These are phyloP conservation scores for Encarsia formosa DNA, from an alignment of 2,888 invertebrate genomes.

Conservation along the genomic window DNA sequence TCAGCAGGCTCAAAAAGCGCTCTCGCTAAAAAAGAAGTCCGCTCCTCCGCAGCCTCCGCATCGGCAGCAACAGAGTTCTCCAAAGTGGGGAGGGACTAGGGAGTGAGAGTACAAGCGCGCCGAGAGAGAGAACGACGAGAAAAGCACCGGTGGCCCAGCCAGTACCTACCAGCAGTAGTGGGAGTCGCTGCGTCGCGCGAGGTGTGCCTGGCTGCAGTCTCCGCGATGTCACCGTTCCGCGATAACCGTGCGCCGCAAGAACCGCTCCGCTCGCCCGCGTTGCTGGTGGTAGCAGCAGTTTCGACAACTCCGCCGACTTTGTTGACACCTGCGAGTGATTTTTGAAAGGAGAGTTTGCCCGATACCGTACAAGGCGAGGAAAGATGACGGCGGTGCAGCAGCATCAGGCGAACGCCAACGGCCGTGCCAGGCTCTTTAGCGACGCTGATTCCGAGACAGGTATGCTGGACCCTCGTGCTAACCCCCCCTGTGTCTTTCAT, in stretches of 20 bases:
- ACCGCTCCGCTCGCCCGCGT: neutral
- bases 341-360: neutral
- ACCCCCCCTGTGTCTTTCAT: too few species aligned
- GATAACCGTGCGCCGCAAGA: neutral
- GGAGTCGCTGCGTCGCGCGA: neutral
- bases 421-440: conserved; percentile 21
- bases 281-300: neutral
- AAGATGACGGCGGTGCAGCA: neutral
- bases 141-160: too few species aligned
- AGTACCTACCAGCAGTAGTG: neutral
- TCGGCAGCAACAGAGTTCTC: neutral
- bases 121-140: conserved; percentile 1
- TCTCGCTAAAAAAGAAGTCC: neutral
- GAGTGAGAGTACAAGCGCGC: conserved; percentile 1
- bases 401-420: conserved; percentile 8
- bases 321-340: too few species aligned
- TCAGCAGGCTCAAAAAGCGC: neutral
- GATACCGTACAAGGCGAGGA: conserved; percentile 25
- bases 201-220: neutral
- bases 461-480: too few species aligned
- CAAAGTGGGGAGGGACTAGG: neutral
- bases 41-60: neutral
- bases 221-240: neutral
- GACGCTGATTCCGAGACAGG: conserved; percentile 22
- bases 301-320: too few species aligned